These are phyloP conservation scores for Punctoribates punctum DNA, from an alignment of 2,888 invertebrate species.

Conservation along the genomic window DNA sequence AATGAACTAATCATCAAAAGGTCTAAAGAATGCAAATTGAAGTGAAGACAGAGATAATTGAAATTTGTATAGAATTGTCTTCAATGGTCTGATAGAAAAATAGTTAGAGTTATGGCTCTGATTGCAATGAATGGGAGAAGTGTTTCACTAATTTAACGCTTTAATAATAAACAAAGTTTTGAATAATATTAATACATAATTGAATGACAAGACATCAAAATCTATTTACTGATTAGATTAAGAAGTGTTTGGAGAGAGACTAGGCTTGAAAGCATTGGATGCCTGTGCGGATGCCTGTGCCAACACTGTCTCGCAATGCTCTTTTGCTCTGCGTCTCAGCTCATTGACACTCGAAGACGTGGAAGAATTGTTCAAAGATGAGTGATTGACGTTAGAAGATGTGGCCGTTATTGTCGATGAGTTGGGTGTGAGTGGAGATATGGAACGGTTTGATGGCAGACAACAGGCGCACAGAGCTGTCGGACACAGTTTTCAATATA, in stretches of 20 bases:
- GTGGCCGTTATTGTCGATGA: constrained; percentile 31
- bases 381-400: constrained; percentile 29
- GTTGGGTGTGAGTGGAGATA: too few species aligned
- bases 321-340: constrained; percentile 84
- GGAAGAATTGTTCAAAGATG: constrained; percentile 18
- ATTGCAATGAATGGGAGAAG: too few species aligned
- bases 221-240: constrained; percentile 15
- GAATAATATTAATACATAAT: constrained; percentile 14
- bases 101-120: too few species aligned
- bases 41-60: too few species aligned
- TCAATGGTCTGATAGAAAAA: too few species aligned
- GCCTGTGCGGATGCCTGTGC: constrained; percentile 55
- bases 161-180: background rate
- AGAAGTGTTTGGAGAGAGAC: constrained; percentile 6
- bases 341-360: constrained; percentile 81
- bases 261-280: constrained; percentile 43
- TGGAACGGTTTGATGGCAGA: constrained; percentile 40
- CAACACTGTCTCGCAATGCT: constrained; percentile 82
- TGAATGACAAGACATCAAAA: constrained; percentile 6
- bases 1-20: too few species aligned
- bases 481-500: constrained; percentile 30
- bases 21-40: too few species aligned
- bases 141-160: too few species aligned
- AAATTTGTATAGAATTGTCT: too few species aligned
- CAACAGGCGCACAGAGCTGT: constrained; percentile 77